These are phyloP conservation scores for Cygnus buccinator DNA, from an alignment of 2,113 vertebrate species.

Conservation along the genomic window DNA sequence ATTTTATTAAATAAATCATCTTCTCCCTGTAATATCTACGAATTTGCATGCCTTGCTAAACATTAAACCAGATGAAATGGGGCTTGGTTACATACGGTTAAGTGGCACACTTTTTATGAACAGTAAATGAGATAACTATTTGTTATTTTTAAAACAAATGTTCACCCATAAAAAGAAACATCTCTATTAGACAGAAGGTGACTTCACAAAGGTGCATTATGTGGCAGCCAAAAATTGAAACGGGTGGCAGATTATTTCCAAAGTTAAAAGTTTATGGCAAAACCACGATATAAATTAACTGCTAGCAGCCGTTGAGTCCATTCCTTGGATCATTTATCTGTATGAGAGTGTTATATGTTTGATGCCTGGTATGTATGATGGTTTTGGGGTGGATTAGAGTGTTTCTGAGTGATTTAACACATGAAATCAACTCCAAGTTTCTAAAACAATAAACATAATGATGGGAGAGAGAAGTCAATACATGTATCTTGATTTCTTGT, in stretches of 20 bases:
- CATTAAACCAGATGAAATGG: conserved; percentile 62
- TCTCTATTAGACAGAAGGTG: conserved; percentile 61
- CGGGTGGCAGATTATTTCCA: conserved; percentile 64
- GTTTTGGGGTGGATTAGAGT: conserved; percentile 49
- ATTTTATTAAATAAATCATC: conserved; percentile 59
- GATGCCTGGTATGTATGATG: conserved; percentile 51
- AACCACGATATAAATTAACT: conserved; percentile 70
- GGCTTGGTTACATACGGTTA: conserved; percentile 42
- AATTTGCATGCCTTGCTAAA: conserved; percentile 45
- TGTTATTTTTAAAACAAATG: conserved; percentile 65
- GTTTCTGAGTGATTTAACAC: conserved; percentile 68
- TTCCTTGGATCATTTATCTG: conserved; percentile 70
- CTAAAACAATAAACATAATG: conserved; percentile 46
- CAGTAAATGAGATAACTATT: conserved; percentile 57
- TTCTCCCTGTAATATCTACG: background rate
- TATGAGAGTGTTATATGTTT: conserved; percentile 66
- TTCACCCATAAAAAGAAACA: conserved; percentile 51
- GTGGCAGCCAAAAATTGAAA: conserved; percentile 63
- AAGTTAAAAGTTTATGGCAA: conserved; percentile 64
- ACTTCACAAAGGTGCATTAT: conserved; percentile 70
- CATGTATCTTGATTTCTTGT: conserved; percentile 2
- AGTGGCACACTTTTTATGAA: conserved; percentile 50
- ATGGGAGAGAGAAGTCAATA: conserved; percentile 24
- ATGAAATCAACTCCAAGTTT: conserved; percentile 49
- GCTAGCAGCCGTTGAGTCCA: conserved; percentile 60